phyloP scores from a whole-genome alignment of 2,113 vertebrate species.

The crab-eating macaque (Macaca fascicularis) region T2T-MFA8v1.1 NC_088377.1:155570501-155571000 shows the following conservation, averaged over 20 bases:
- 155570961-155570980: not conserved
- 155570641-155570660: constrained; percentile 74
- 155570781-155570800: constrained; percentile 69
- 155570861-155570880: constrained; percentile 44
- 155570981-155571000: not conserved
- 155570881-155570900: constrained; percentile 34
- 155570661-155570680: constrained; percentile 79
- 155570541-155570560: constrained; percentile 19
- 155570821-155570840: constrained; percentile 69
- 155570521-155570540: not conserved
- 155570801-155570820: constrained; percentile 69
- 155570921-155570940: not conserved
- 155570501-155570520: not conserved
- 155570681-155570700: constrained; percentile 81
- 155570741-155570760: constrained; percentile 81
- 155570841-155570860: constrained; percentile 68
- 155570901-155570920: constrained; percentile 40
- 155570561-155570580: constrained; percentile 16
- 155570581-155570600: constrained; percentile 53
- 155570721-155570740: constrained; percentile 79
- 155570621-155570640: constrained; percentile 65
- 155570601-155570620: constrained; percentile 59
- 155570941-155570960: not conserved
- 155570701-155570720: constrained; percentile 81
- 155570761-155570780: constrained; percentile 78